These are phyloP conservation scores for Pangasius krempfi DNA, from an alignment of 2,797 vertebrate genomes.

Conservation along the genomic window DNA sequence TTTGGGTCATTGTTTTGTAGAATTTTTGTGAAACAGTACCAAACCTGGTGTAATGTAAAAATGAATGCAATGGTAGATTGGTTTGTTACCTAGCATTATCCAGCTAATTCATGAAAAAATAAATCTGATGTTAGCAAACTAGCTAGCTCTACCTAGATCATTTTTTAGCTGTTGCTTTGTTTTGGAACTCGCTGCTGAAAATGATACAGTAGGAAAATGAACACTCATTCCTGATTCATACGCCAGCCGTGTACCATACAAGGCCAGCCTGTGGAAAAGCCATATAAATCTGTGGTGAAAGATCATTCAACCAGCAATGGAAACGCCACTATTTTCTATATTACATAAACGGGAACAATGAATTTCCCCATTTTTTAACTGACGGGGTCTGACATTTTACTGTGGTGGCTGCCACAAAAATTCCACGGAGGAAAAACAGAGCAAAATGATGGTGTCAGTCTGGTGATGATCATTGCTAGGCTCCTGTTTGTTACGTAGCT, in stretches of 20 bases:
- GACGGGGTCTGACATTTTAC: not conserved
- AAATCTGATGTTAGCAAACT: not conserved
- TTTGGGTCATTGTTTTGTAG: not conserved
- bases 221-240: not conserved
- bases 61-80: not conserved
- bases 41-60: not conserved
- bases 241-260: not conserved
- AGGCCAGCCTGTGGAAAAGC: not conserved
- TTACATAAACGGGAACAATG: not conserved
- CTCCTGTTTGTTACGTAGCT: not conserved
- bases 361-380: constrained; percentile 9
- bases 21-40: not conserved
- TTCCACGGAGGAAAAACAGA: not conserved
- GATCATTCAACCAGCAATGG: not conserved
- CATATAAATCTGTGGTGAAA: not conserved
- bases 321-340: not conserved
- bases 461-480: not conserved
- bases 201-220: not conserved
- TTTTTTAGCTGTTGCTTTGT: not conserved
- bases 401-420: not conserved
- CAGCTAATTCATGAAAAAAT: not conserved
- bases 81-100: not conserved
- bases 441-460: not conserved
- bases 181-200: not conserved
- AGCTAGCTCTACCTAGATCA: not conserved